Evolutionary conservation across 1,140 invertebrate genomes (phyloP).

Genomic region (Probaryconus sp.): DNA sequence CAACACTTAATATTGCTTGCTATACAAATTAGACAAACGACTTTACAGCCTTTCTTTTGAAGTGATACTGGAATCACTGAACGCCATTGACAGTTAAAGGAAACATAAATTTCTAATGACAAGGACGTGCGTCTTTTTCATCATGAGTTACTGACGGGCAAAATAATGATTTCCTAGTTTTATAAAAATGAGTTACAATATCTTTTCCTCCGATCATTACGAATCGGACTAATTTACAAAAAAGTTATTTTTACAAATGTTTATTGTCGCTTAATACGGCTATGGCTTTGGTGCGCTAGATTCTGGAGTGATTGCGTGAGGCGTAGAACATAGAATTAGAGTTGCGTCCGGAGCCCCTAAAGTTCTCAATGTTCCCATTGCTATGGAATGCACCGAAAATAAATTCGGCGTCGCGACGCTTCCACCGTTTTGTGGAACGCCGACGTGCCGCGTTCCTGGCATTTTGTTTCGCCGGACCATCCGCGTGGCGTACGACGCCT

Average conservation of each 20-base stretch:
- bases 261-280: too few species aligned
- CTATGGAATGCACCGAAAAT: constrained; percentile 59
- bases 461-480: constrained; percentile 33
- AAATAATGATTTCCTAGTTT: too few species aligned
- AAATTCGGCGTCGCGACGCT: constrained; percentile 57
- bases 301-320: too few species aligned
- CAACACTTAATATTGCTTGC: constrained; percentile 3
- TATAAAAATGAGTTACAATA: too few species aligned
- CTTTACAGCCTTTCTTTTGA: constrained; percentile 35
- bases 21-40: constrained; percentile 43
- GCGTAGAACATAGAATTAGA: neutral
- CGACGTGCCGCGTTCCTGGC: constrained; percentile 33
- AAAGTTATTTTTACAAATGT: too few species aligned
- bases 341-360: constrained; percentile 2
- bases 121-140: neutral
- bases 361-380: constrained; percentile 44
- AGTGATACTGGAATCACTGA: constrained; percentile 9
- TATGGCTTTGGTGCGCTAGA: too few species aligned
- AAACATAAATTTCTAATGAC: constrained; percentile 28
- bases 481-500: too few species aligned
- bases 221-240: too few species aligned
- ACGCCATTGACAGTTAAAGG: constrained; percentile 25
- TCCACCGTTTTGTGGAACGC: constrained; percentile 50
- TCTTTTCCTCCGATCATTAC: too few species aligned
- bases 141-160: too few species aligned